Evolutionary conservation across 1,140 invertebrate genomes (phyloP).

Genomic region (Whitmania pigra): DNA sequence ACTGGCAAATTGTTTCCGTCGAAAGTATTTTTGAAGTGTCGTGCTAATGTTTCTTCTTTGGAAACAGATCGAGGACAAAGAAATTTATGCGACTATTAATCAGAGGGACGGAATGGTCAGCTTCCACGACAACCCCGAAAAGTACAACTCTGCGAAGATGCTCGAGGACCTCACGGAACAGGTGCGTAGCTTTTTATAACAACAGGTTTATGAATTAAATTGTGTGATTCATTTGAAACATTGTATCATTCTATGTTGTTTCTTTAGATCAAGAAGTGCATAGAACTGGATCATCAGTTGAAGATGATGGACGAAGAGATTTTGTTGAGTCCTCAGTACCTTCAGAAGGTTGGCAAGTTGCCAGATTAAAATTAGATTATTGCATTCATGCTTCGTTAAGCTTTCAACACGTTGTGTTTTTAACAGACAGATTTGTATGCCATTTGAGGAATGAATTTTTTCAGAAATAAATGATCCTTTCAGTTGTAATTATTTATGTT

Average conservation of each 20-base stretch:
- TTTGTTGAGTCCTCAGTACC: slow-evolving; percentile 71
- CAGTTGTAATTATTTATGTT: too few relatives aligned
- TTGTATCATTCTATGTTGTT: neutral
- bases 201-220: neutral
- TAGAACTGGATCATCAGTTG: slow-evolving; percentile 70
- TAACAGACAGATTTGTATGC: too few relatives aligned
- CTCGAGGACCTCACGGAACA: slow-evolving; percentile 67
- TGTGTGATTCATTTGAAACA: neutral
- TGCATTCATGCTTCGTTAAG: too few relatives aligned
- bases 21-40: neutral
- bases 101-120: slow-evolving; percentile 96
- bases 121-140: slow-evolving; percentile 88
- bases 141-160: slow-evolving; percentile 76
- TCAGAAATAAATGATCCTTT: too few relatives aligned
- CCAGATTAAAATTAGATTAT: too few relatives aligned
- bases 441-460: too few relatives aligned
- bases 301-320: slow-evolving; percentile 87
- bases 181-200: slow-evolving; percentile 33
- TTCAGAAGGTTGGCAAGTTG: slow-evolving; percentile 51
- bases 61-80: slow-evolving; percentile 79
- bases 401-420: too few relatives aligned
- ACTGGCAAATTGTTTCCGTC: slow-evolving; percentile 14
- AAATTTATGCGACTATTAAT: slow-evolving; percentile 92
- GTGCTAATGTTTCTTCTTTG: neutral
- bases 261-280: slow-evolving; percentile 66